A percentile compares a stretch with the other conserved stretches of the same genome.
These are phyloP conservation scores for Leptopilina clavipes DNA, from an alignment of 1,140 invertebrate genomes.

Conservation along the genomic window DNA sequence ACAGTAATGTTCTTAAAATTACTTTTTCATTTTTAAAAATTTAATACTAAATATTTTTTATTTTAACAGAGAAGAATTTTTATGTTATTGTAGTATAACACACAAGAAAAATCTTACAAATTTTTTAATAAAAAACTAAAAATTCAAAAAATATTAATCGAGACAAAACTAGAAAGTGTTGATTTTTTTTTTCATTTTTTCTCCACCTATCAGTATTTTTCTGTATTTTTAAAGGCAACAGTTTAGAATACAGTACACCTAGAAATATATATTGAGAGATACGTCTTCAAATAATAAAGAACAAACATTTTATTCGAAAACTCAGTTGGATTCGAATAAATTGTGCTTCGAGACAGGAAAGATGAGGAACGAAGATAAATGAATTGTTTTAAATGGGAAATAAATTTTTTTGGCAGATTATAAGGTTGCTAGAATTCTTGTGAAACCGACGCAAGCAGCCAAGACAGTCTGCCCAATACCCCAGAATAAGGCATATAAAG, in stretches of 20 bases:
- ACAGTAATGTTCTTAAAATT: neutral
- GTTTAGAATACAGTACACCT: neutral
- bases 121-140: neutral
- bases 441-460: constrained; percentile 91
- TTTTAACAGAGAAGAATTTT: neutral
- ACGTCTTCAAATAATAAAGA: neutral
- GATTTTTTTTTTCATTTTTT: neutral
- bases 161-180: neutral
- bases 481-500: constrained; percentile 93
- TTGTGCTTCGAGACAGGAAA: neutral
- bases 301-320: neutral
- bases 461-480: constrained; percentile 94
- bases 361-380: neutral
- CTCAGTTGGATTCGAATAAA: neutral
- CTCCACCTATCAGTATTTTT: neutral
- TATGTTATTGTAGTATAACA: neutral
- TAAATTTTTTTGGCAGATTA: constrained; percentile 68
- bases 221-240: neutral
- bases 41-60: neutral
- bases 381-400: neutral
- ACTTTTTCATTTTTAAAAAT: neutral
- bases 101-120: neutral
- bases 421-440: constrained; percentile 93
- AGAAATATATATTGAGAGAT: neutral
- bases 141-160: neutral